A percentile compares a stretch with the other conserved stretches of the same genome.
Conservation (phyloP, 2,888 invertebrate species). For the Drosophila fungiperda region DNA sequence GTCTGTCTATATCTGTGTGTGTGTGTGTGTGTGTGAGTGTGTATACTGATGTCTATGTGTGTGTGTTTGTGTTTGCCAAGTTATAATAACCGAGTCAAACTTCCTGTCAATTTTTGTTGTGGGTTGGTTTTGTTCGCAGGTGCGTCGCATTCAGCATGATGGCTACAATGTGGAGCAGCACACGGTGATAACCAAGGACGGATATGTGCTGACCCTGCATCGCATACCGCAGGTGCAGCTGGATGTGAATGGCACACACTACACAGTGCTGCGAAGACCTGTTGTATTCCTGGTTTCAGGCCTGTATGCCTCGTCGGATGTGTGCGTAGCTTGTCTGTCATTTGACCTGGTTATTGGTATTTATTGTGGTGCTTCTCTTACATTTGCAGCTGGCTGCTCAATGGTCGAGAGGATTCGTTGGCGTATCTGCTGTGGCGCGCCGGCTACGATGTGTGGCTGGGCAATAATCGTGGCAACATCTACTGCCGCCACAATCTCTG, state of each 20-base stretch:
- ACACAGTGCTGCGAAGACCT: conserved; percentile 72
- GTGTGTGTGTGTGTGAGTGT: conserved; percentile 7
- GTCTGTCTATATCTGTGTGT: conserved; percentile 8
- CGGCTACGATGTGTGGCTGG: conserved; percentile 84
- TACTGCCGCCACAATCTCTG: conserved; percentile 82
- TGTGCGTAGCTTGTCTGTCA: conserved; percentile 53
- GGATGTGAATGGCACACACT: conserved; percentile 50
- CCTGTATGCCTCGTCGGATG: conserved; percentile 83
- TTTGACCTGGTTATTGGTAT: conserved; percentile 12
- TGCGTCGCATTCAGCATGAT: conserved; percentile 82
- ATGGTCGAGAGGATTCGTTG: conserved; percentile 83
- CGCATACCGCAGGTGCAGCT: conserved; percentile 79
- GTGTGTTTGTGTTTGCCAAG: conserved; percentile 40
- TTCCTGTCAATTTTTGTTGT: conserved; percentile 45
- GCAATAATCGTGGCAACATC: conserved; percentile 83
- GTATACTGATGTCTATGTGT: background rate
- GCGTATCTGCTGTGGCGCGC: conserved; percentile 83
- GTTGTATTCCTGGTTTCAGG: conserved; percentile 83
- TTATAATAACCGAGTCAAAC: conserved; percentile 17
- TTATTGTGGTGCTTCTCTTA: background rate
- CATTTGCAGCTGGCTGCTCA: conserved; percentile 75
- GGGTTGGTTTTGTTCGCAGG: conserved; percentile 64
- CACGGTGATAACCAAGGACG: conserved; percentile 86
- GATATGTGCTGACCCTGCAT: conserved; percentile 82
- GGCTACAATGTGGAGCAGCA: conserved; percentile 86